Conservation (phyloP, 1,140 invertebrate species). For the Muscidifurax raptorellus region DNA sequence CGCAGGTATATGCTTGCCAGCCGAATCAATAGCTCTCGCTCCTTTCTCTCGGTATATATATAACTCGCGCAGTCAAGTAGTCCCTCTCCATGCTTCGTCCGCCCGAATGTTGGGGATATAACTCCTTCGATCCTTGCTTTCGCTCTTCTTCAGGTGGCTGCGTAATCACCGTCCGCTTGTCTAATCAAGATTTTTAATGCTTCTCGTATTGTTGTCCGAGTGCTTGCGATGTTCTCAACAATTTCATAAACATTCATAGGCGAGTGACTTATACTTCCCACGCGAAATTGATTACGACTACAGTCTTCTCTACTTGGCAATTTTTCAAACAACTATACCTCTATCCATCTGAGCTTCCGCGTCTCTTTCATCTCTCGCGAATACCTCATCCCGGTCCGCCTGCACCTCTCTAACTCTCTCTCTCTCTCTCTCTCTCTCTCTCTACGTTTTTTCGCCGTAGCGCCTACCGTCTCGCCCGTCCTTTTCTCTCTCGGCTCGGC, state of each 20-base stretch:
- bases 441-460: no score
- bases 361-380: constrained; percentile 2
- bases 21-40: constrained; percentile 29
- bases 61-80: constrained; percentile 23
- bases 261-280: background rate
- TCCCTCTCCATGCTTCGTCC: constrained; percentile 43
- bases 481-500: constrained; percentile 26
- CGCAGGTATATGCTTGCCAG: background rate
- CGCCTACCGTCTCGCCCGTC: constrained; percentile 14
- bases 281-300: no score
- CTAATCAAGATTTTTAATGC: background rate
- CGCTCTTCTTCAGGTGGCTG: no score
- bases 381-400: background rate
- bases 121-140: background rate
- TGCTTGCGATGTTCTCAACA: no score
- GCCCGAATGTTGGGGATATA: background rate
- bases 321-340: background rate
- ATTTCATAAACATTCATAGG: background rate
- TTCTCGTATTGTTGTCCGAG: background rate
- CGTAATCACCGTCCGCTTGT: constrained; percentile 21
- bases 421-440: constrained; percentile 45
- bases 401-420: constrained; percentile 28
- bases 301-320: background rate
- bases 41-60: background rate
- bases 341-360: background rate